These are phyloP conservation scores for Acrobeloides nanus DNA, from an alignment of 2,888 invertebrate species.

Conservation along the genomic window DNA sequence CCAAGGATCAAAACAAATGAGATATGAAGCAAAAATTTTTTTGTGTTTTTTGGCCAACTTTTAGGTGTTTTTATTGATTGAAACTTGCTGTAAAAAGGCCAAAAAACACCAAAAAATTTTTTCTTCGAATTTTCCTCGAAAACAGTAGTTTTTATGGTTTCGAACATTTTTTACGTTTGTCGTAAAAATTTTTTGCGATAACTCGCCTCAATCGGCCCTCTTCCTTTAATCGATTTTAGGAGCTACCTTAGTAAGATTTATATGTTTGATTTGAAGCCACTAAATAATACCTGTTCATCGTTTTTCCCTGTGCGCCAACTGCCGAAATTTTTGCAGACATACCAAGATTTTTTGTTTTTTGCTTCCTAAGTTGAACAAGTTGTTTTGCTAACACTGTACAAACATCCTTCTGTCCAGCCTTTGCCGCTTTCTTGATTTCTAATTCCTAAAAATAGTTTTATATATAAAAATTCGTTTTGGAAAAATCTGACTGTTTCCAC, in stretches of 20 bases:
- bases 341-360: conserved; percentile 72
- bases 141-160: too few relatives aligned
- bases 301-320: conserved; percentile 63
- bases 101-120: too few relatives aligned
- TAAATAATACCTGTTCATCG: not conserved
- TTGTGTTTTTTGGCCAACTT: too few relatives aligned
- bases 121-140: too few relatives aligned
- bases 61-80: too few relatives aligned
- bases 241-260: not conserved
- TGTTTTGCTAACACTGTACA: conserved; percentile 73
- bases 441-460: conserved; percentile 69
- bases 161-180: too few relatives aligned
- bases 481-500: too few relatives aligned
- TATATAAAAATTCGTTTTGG: too few relatives aligned
- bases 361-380: conserved; percentile 75
- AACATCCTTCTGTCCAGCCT: conserved; percentile 73
- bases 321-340: conserved; percentile 72
- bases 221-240: conserved; percentile 2
- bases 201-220: too few relatives aligned
- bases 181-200: too few relatives aligned
- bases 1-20: not conserved
- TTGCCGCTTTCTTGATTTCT: conserved; percentile 81
- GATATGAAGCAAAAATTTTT: not conserved
- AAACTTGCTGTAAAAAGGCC: too few relatives aligned
- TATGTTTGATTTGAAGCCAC: not conserved